Evolutionary conservation across 2,888 invertebrate species (phyloP), one percentile per base, ranked within the genome.

Genomic region (Gymnoscelis rufifasciata): DNA sequence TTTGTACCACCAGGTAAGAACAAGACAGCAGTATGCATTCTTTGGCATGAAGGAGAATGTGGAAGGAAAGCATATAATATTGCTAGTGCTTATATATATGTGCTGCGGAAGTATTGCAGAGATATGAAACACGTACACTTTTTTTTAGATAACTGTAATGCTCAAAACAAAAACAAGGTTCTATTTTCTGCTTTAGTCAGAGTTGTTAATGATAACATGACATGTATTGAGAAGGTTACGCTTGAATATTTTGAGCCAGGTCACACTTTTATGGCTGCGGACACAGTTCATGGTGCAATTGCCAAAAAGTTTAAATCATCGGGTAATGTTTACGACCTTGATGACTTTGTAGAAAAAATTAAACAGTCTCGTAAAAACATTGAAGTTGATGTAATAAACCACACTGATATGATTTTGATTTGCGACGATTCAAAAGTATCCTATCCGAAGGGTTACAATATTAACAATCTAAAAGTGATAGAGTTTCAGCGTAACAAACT

Each of bases 101-200:
- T 26, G 10, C 24, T 12, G 7, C 7, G 36, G 11, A 36, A 36
- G 3, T 13, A 26, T 23, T 24, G 24, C 12, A 11, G 36, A 3
- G 13, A 26, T 8, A 19, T 11, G 1, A 24, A 10, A 24, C 2
- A 24, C 10, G 19, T 35, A 7, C 3, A 8, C 19, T 35, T 35
- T 7, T 31, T 35, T 19, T 35, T 35, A 38, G 47, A 53, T 33
- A 53, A 56, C 12, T 55, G 52, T 37, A 52, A 45, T 31, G 47
- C 54, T 19, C 54, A 57, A 43, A 57, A 57, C 40, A 57, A 57
- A 42, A 54, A 57, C 38, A 53, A 50, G 42, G 49, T 46, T 30
- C 47, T 57, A 13, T 44, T 52, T 36, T 53, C 48, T 26, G 42
- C 48, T 10, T 50, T 55, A 47, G 43, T 55, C 15, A 37, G 51